Evolutionary conservation across 2,888 invertebrate genomes (phyloP).

Genomic region (Odontocerum albicorne): DNA sequence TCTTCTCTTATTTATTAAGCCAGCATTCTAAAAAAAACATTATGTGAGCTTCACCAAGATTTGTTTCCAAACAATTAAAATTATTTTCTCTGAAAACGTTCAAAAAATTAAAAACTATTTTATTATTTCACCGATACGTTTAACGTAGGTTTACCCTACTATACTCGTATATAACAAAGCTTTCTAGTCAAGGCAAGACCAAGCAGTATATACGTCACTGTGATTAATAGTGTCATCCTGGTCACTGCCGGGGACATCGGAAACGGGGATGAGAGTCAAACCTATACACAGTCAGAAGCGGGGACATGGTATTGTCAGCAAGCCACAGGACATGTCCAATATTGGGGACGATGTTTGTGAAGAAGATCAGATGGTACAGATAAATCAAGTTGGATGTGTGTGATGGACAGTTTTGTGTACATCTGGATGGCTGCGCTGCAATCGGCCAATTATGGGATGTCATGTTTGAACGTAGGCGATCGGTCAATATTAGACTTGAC

Average conservation of each 20-base stretch:
- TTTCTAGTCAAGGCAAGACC: too few species aligned
- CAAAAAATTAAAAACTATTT: too few species aligned
- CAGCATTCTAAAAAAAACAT: too few species aligned
- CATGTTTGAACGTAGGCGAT: not conserved
- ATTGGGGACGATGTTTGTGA: slow-evolving; percentile 15
- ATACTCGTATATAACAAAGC: too few species aligned
- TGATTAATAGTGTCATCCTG: slow-evolving; percentile 29
- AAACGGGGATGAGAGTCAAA: slow-evolving; percentile 9
- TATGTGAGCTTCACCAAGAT: too few species aligned
- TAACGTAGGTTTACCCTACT: too few species aligned
- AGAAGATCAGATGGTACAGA: slow-evolving; percentile 18
- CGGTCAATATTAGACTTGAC: not conserved
- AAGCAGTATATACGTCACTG: slow-evolving; percentile 9
- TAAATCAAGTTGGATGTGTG: slow-evolving; percentile 16
- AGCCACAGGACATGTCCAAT: slow-evolving; percentile 21
- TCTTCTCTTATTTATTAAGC: too few species aligned
- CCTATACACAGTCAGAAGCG: slow-evolving; percentile 1
- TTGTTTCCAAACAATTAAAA: too few species aligned
- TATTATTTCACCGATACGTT: too few species aligned
- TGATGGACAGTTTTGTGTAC: slow-evolving; percentile 21
- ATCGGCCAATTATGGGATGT: slow-evolving; percentile 18
- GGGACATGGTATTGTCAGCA: slow-evolving; percentile 12
- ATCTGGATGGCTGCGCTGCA: slow-evolving; percentile 11
- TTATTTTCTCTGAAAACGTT: too few species aligned
- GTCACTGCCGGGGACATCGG: slow-evolving; percentile 1